A percentile compares a stretch with the other conserved stretches of the same genome.
These are phyloP conservation scores for Steatocranus sp. DNA, from an alignment of 2,797 vertebrate species.

Conservation along the genomic window DNA sequence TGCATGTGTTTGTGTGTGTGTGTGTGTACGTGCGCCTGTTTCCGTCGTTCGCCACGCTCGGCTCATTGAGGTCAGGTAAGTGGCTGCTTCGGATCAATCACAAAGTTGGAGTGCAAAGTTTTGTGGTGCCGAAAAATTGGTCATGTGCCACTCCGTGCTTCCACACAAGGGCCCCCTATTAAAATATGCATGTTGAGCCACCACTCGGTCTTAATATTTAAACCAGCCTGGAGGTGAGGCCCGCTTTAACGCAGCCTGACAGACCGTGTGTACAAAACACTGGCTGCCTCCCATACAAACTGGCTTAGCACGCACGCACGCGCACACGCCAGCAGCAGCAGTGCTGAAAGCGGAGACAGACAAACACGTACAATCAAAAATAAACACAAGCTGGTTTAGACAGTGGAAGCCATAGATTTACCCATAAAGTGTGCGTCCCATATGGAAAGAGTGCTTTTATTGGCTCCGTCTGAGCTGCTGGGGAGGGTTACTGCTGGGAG, in stretches of 20 bases:
- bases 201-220: slow-evolving; percentile 74
- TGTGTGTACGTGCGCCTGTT: not conserved
- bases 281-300: slow-evolving; percentile 49
- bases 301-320: not conserved
- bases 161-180: slow-evolving; percentile 44
- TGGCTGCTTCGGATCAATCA: not conserved
- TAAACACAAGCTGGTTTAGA: slow-evolving; percentile 62
- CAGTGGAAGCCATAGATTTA: slow-evolving; percentile 37
- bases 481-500: not conserved
- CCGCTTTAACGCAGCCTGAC: slow-evolving; percentile 48
- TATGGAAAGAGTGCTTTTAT: slow-evolving; percentile 53
- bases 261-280: slow-evolving; percentile 63
- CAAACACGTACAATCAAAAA: slow-evolving; percentile 35
- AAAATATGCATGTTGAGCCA: slow-evolving; percentile 73
- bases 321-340: not conserved
- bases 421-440: slow-evolving; percentile 35
- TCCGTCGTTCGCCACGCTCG: not conserved
- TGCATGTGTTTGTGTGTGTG: slow-evolving; percentile 20
- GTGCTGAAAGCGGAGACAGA: slow-evolving; percentile 1
- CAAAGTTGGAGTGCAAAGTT: not conserved
- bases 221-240: slow-evolving; percentile 73
- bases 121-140: not conserved
- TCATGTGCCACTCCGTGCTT: slow-evolving; percentile 20
- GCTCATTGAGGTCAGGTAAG: slow-evolving; percentile 2
- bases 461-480: slow-evolving; percentile 15